Conservation (phyloP, 2,113 vertebrate genomes). For the Nesoenas mayeri region DNA sequence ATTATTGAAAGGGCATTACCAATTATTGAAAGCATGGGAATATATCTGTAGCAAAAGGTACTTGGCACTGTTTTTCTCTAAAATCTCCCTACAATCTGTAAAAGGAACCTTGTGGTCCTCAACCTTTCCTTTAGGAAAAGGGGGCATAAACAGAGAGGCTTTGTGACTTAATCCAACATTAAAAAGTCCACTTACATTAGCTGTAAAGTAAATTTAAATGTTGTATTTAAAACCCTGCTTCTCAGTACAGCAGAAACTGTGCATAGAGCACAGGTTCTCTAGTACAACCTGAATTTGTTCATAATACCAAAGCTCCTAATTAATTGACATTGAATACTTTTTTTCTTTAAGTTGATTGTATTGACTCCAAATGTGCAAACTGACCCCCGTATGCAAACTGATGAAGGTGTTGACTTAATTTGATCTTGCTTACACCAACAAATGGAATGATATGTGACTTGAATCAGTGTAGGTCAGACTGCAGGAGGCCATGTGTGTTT, state of each 20-base stretch:
- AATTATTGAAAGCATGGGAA: background rate
- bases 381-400: background rate
- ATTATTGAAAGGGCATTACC: background rate
- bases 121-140: background rate
- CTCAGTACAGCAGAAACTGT: background rate
- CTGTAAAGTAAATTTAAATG: background rate
- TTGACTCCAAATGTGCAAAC: background rate
- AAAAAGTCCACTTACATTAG: background rate
- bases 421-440: background rate
- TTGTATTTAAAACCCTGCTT: background rate
- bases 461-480: conserved; percentile 1
- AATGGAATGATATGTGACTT: conserved; percentile 4
- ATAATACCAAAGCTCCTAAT: background rate
- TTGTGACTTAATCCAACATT: background rate
- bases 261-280: background rate
- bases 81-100: background rate
- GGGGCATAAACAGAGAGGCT: background rate
- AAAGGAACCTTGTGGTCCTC: background rate
- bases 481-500: conserved; percentile 60
- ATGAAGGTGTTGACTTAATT: background rate
- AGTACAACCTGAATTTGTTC: background rate
- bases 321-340: background rate
- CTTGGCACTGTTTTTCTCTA: background rate
- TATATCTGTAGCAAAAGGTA: background rate
- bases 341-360: background rate